Evolutionary conservation across 2,797 vertebrate genomes (phyloP).

Genomic region (Nannoperca australis): DNA sequence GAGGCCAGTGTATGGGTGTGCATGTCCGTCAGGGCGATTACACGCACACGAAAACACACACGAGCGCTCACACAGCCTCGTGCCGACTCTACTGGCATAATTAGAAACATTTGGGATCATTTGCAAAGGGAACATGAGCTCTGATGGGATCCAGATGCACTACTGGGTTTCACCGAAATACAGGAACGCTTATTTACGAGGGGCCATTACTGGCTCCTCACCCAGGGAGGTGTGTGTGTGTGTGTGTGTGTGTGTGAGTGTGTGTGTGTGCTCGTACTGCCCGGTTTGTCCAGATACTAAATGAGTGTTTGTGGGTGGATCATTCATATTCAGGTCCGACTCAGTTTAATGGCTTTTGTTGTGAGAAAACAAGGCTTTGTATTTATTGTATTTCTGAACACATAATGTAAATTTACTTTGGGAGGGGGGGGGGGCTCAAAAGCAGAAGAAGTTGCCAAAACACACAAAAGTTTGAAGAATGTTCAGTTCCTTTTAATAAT

Average conservation of each 20-base stretch:
- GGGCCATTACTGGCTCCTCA: constrained; percentile 79
- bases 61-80: constrained; percentile 62
- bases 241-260: too few species aligned
- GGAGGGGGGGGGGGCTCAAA: neutral
- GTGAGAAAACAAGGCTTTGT: constrained; percentile 16
- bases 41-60: constrained; percentile 37
- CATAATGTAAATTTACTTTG: neutral
- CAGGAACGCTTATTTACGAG: constrained; percentile 84
- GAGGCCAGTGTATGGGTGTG: constrained; percentile 60
- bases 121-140: constrained; percentile 81
- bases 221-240: constrained; percentile 67
- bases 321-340: constrained; percentile 66
- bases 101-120: constrained; percentile 87
- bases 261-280: constrained; percentile 18
- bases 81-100: constrained; percentile 81
- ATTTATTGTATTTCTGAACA: constrained; percentile 9
- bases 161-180: constrained; percentile 77
- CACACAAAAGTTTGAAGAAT: constrained; percentile 1
- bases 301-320: constrained; percentile 56
- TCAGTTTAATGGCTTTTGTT: constrained; percentile 53
- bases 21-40: constrained; percentile 54
- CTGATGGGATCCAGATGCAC: constrained; percentile 87
- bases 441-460: constrained; percentile 3
- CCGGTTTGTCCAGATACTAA: constrained; percentile 50
- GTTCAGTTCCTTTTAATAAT: constrained; percentile 30